Base-by-base conservation (phyloP, 2,888 invertebrate species). In the Ophion costatus region DNA sequence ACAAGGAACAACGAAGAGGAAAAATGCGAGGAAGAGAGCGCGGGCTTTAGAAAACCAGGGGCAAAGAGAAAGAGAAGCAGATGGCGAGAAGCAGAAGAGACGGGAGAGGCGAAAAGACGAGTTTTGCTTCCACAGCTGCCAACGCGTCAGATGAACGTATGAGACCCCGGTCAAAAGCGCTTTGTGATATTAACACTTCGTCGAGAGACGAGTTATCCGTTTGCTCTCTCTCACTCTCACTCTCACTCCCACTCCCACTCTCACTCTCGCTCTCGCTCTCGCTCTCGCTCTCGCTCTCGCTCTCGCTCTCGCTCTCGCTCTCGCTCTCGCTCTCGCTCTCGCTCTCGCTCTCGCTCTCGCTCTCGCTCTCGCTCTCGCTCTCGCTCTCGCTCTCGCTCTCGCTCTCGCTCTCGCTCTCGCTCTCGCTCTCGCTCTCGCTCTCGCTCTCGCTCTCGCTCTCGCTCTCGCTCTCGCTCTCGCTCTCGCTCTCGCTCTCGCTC, bases 181-280 rank as follows among this genome's bases (percentile, higher is more conserved):
- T 82, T 82, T 82, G 71, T 82, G 82, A 80, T 85, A 82, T 85
- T 82, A 85, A 85, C 80, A 75, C 78, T 74, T 74, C 64, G 77
- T 80, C 64, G 73, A 74, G 73, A 82, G 78, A 66, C 67, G 45
- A 75, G 78, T 76, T 57, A 76, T 82, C 71, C 69, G 76, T 77
- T 66, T 69, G 24, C 71, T 38, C 73, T 61, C 17, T 45, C 57
- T 7, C 10, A 14, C 22, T 24, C 38, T 33, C 20, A 6, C 66
- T 7, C 63, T 24, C 80, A 0, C 7, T 20, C 33, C 2, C 11
- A 24, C 45, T 14, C 20, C 2, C 14, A 20, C 17, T 42, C n/a
- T n/a, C 17, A 3, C 51, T 5, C 51, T 1, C 10, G 14, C 22
- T 24, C 38, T 33, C 20, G 6, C 66, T 7, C 63, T 24, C 80